phyloP scores from a whole-genome alignment of 1,140 invertebrate species.

The Harpegnathos saltator region DNA sequence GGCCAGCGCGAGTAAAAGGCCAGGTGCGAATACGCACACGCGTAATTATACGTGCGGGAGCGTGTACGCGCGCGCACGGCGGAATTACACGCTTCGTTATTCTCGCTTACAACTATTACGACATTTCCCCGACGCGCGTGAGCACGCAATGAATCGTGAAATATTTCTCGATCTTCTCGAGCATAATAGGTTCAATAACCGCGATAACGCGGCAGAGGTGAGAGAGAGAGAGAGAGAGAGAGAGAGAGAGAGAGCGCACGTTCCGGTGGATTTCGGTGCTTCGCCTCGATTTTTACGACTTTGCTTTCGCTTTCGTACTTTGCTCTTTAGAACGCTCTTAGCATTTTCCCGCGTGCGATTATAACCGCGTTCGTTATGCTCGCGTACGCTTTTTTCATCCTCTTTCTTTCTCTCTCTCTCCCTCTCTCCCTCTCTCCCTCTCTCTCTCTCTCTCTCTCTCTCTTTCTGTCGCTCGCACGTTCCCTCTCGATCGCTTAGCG shows the following conservation, averaged over 20 bases:
- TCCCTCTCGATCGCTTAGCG: not conserved
- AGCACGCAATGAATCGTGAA: conserved; percentile 14
- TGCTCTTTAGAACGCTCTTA: too few relatives aligned
- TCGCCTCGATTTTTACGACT: too few relatives aligned
- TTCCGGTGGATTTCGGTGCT: too few relatives aligned
- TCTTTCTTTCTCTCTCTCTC: not conserved
- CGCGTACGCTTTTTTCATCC: not conserved
- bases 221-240: too few relatives aligned
- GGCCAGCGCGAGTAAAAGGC: conserved; percentile 25
- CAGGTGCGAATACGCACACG: conserved; percentile 33
- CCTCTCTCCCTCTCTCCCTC: not conserved
- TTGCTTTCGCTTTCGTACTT: too few relatives aligned
- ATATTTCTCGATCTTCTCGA: conserved; percentile 40
- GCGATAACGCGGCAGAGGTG: conserved; percentile 26
- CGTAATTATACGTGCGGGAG: not conserved
- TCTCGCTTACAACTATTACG: conserved; percentile 34
- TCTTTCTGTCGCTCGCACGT: not conserved
- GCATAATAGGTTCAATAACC: conserved; percentile 21
- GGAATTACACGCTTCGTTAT: conserved; percentile 48
- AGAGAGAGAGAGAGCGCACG: too few relatives aligned
- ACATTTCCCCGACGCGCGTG: not conserved
- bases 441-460: not conserved
- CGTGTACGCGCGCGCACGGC: not conserved
- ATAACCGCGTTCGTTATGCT: too few relatives aligned
- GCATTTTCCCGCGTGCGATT: too few relatives aligned